These are phyloP conservation scores for Falco cherrug DNA, from an alignment of 2,797 vertebrate genomes.

Conservation along the genomic window DNA sequence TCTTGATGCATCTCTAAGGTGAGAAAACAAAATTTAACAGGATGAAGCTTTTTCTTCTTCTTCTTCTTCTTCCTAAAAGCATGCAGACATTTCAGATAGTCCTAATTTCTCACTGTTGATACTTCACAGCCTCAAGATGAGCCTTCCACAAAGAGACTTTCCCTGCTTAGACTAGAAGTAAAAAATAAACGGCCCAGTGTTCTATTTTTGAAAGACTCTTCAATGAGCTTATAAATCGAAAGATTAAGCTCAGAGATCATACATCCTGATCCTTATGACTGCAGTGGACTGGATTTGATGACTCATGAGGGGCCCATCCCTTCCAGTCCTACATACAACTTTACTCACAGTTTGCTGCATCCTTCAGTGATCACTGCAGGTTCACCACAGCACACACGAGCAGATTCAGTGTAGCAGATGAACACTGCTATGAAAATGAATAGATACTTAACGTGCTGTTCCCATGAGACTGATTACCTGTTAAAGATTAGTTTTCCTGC, in stretches of 20 bases:
- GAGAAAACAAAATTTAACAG: neutral
- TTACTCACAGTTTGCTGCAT: neutral
- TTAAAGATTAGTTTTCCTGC: neutral
- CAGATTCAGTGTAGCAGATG: neutral
- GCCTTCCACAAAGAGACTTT: neutral
- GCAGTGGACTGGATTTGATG: neutral
- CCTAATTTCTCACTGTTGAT: neutral
- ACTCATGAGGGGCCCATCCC: neutral
- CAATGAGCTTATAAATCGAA: constrained; percentile 38
- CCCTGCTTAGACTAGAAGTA: neutral
- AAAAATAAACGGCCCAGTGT: neutral
- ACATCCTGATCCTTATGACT: neutral
- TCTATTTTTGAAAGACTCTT: neutral
- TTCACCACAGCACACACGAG: neutral
- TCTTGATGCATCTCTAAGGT: neutral
- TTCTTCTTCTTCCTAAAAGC: neutral
- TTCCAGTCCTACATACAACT: neutral
- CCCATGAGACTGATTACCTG: neutral
- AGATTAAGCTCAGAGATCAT: constrained; percentile 30
- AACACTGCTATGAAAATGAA: neutral
- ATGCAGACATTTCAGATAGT: neutral
- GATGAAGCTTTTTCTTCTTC: neutral
- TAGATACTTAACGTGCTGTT: neutral
- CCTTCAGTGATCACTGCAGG: neutral
- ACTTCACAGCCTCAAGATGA: accelerated